These are phyloP conservation scores for Bibio marci DNA, from an alignment of 2,888 invertebrate species.

Conservation along the genomic window DNA sequence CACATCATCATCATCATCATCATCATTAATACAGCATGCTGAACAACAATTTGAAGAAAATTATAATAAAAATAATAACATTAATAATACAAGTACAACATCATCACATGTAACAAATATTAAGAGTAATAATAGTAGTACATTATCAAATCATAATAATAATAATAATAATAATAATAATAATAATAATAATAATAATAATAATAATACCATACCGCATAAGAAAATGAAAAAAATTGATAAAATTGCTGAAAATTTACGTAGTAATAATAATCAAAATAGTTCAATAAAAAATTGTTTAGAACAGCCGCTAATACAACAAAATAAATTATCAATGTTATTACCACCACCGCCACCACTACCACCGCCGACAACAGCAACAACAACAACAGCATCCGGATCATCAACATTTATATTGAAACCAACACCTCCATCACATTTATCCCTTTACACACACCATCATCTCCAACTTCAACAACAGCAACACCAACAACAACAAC, in stretches of 20 bases:
- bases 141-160: slow-evolving; percentile 3
- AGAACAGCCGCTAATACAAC: background rate
- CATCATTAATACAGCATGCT: background rate
- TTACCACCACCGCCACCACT: slow-evolving; percentile 1
- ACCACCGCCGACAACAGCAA: slow-evolving; percentile 3
- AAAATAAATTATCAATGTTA: background rate
- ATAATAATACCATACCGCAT: background rate
- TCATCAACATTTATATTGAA: slow-evolving; percentile 10
- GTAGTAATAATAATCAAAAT: slow-evolving; percentile 9
- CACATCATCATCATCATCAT: background rate
- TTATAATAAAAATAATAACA: slow-evolving; percentile 1
- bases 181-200: background rate
- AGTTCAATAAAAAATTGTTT: background rate
- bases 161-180: slow-evolving; percentile 10
- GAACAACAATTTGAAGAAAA: background rate
- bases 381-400: slow-evolving; percentile 10
- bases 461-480: too few species aligned
- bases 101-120: too few species aligned
- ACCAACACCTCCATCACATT: slow-evolving; percentile 8
- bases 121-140: too few species aligned
- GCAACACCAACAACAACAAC: too few species aligned
- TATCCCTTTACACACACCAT: too few species aligned
- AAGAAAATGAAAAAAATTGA: slow-evolving; percentile 24
- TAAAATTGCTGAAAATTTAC: slow-evolving; percentile 27
- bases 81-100: background rate